phyloP scores from a whole-genome alignment of 2,113 vertebrate species.

The Chaetodon trifascialis region DNA sequence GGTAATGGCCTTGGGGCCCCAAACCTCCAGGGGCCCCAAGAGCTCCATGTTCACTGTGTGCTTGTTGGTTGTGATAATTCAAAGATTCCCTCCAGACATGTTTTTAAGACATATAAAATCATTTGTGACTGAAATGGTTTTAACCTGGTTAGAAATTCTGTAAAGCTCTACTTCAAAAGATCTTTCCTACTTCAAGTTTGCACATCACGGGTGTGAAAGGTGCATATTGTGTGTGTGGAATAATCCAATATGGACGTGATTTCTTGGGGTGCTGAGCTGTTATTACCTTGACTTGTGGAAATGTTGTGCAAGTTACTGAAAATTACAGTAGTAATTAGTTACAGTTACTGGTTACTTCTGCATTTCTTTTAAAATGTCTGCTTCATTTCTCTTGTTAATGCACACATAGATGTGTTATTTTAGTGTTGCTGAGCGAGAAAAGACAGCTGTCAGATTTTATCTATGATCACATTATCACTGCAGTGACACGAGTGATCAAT shows the following conservation, averaged over 20 bases:
- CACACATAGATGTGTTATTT: too few species aligned
- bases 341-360: too few species aligned
- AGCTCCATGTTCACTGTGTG: not conserved
- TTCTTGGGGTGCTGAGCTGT: not conserved
- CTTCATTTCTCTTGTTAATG: too few species aligned
- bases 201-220: not conserved
- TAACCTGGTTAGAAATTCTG: not conserved
- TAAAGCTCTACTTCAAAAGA: not conserved
- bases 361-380: too few species aligned
- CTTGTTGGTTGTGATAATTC: not conserved
- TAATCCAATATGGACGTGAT: not conserved
- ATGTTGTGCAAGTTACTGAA: too few species aligned
- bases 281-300: not conserved
- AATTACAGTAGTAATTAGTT: too few species aligned
- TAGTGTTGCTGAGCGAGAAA: too few species aligned
- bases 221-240: not conserved
- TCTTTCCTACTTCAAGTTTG: not conserved
- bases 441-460: too few species aligned
- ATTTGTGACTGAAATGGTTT: not conserved
- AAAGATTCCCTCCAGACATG: not conserved
- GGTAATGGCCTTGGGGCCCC: not conserved
- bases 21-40: not conserved
- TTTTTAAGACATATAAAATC: not conserved
- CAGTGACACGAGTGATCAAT: too few species aligned
- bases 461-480: too few species aligned